Conservation (phyloP, 2,888 invertebrate species). For the Fragum sueziense region DNA sequence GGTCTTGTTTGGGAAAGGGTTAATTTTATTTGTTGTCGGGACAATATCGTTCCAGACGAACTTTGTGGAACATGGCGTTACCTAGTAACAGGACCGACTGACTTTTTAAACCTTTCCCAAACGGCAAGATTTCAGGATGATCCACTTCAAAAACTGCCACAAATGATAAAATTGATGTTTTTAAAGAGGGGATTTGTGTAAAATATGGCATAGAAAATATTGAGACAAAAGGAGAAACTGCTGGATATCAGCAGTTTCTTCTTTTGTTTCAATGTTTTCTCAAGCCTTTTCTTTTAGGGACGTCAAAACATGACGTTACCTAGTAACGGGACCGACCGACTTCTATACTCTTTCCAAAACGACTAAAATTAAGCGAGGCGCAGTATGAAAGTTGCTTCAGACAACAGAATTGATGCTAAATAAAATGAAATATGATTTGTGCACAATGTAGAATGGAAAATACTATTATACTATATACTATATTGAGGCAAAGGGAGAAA, state of each 20-base stretch:
- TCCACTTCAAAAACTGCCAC: too few species aligned
- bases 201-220: too few species aligned
- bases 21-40: not conserved
- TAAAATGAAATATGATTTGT: not conserved
- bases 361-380: not conserved
- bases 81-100: too few species aligned
- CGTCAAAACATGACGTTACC: too few species aligned
- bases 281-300: too few species aligned
- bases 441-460: not conserved
- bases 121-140: too few species aligned
- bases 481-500: not conserved
- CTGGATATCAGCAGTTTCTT: too few species aligned
- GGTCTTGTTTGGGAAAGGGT: not conserved
- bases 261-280: too few species aligned
- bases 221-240: too few species aligned
- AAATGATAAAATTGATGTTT: too few species aligned
- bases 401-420: not conserved
- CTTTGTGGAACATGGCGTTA: not conserved
- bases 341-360: not conserved
- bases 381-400: not conserved
- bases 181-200: too few species aligned
- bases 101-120: too few species aligned
- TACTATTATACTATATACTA: not conserved
- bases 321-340: not conserved
- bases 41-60: not conserved